phyloP scores from a whole-genome alignment of 1,140 invertebrate species.

The Cephus cinctus region DNA sequence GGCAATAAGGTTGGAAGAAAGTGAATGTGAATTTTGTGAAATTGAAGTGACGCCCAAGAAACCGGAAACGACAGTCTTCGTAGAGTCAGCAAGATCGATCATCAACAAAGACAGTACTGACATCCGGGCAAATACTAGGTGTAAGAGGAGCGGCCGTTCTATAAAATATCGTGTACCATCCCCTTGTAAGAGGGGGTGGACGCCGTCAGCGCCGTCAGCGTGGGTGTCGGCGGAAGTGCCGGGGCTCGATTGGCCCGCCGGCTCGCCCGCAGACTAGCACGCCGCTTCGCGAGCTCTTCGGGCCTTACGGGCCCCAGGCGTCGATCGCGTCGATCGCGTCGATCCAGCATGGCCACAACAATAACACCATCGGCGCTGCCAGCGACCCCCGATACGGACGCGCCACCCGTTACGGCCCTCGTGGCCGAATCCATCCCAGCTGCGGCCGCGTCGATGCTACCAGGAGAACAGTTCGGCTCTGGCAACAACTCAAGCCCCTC shows the following conservation, averaged over 20 bases:
- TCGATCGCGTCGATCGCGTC: constrained; percentile 30
- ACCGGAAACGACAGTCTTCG: no score
- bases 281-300: constrained; percentile 35
- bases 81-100: no score
- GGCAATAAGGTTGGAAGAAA: no score
- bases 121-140: constrained; percentile 12
- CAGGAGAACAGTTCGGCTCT: constrained; percentile 28
- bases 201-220: constrained; percentile 49
- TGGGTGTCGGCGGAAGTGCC: constrained; percentile 49
- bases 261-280: constrained; percentile 50
- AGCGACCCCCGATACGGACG: constrained; percentile 28
- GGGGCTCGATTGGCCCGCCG: constrained; percentile 53
- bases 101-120: no score
- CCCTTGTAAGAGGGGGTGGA: constrained; percentile 50
- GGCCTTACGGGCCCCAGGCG: constrained; percentile 40
- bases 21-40: no score
- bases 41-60: no score
- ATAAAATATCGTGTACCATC: constrained; percentile 40
- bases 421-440: constrained; percentile 22
- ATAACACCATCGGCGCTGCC: constrained; percentile 29
- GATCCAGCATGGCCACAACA: constrained; percentile 39
- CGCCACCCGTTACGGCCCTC: constrained; percentile 25
- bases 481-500: constrained; percentile 36
- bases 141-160: constrained; percentile 25
- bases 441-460: constrained; percentile 25